Base-by-base conservation (phyloP, 2,113 vertebrate genomes). In the Cottus gobio region DNA sequence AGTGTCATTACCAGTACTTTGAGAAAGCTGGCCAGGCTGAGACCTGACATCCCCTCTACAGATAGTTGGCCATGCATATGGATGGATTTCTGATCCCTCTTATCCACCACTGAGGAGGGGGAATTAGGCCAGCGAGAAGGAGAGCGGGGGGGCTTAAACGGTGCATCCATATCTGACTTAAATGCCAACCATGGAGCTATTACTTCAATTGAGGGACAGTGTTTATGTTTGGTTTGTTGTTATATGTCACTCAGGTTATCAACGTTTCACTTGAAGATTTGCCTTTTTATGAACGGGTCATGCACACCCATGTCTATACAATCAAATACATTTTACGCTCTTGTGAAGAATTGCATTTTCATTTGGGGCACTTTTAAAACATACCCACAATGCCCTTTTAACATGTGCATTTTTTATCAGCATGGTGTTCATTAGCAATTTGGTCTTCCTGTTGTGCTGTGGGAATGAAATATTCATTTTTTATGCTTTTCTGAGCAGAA, bases 401-500 rank as follows among this genome's bases (percentile, higher is more conserved):
- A 93, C 89, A 90, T 80, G 86, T 84, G 83, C 84, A 85, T 92
- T 85, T 89, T 89, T 79, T 75, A 76, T 72, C 77, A 79, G 63
- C 54, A 42, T 20, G 65, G 80, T 85, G 86, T 93, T 95, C 93
- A 94, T 95, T 94, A 94, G 90, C 90, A 88, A 83, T 93, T 89
- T 92, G 68, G 73, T 80, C 86, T 93, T 94, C 91, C 89, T 81
- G 79, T 90, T 56, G 52, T 26, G n/a, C 52, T 56, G 52, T 26
- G 72, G 75, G 89, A 93, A 94, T 95, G 93, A 95, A 95, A 95
- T 94, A 94, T 96, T 95, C 92, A 94, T 96, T 94, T 92, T 91
- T 85, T 90, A 89, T 63, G 90, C 93, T 92, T 95, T 94, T 89
- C 92, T 86, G 67, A 94, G 94, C 94, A 95, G 92, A 94, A 91